A percentile compares a stretch with the other conserved stretches of the same genome.
phyloP scores from a whole-genome alignment of 1,140 invertebrate genomes.

The Pogonomyrmex barbatus region DNA sequence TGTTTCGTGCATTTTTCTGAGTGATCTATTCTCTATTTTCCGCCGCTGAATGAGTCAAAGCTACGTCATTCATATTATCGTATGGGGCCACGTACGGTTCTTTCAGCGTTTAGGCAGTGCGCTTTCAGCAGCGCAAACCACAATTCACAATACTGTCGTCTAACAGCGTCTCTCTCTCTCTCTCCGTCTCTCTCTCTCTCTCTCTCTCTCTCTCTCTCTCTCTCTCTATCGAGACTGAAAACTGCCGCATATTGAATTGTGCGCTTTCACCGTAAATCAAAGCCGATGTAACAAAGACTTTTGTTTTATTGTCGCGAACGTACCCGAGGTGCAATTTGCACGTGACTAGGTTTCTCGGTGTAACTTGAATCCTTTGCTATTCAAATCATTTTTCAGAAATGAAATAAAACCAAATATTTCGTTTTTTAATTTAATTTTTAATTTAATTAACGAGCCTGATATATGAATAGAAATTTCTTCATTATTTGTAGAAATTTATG shows the following conservation, averaged over 20 bases:
- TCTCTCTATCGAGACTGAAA: not conserved
- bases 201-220: no score
- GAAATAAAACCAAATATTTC: no score
- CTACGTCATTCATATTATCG: constrained; percentile 48
- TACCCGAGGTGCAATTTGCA: not conserved
- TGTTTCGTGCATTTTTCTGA: constrained; percentile 22
- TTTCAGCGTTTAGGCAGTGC: constrained; percentile 19
- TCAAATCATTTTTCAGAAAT: no score
- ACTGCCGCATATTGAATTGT: not conserved
- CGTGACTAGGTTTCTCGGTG: not conserved
- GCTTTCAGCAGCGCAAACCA: constrained; percentile 9
- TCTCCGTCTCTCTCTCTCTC: no score
- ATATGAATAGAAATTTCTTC: no score
- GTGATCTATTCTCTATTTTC: constrained; percentile 47
- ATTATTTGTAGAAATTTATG: no score
- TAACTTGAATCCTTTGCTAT: not conserved
- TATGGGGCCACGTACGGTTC: constrained; percentile 18
- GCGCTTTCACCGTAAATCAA: constrained; percentile 21
- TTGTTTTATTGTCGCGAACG: not conserved
- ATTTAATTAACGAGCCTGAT: no score
- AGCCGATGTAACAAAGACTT: not conserved
- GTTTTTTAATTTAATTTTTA: no score
- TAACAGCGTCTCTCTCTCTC: not conserved
- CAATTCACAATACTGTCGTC: constrained; percentile 14
- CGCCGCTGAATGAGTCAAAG: constrained; percentile 34